Conservation (phyloP, 2,888 invertebrate species). For the Diarsia brunnea region DNA sequence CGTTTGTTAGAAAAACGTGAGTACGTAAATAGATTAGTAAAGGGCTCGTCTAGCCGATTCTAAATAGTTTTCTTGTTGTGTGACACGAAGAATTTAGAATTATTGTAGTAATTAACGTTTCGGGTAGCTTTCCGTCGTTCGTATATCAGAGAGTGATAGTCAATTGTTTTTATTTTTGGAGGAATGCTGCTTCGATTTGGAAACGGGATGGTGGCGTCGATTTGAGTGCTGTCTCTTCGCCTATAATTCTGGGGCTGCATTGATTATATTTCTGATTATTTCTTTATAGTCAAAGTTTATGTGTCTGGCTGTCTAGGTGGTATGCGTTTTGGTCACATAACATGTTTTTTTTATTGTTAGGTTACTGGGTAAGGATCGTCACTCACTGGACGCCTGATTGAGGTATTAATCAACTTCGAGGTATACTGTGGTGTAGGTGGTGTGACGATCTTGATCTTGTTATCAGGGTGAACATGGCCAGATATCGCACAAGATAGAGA, state of each 20-base stretch:
- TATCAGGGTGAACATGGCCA: no score
- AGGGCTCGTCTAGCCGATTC: slow-evolving; percentile 44
- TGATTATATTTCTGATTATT: no score
- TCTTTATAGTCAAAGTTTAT: no score
- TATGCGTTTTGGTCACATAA: not conserved
- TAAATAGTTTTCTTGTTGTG: slow-evolving; percentile 24
- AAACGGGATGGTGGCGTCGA: not conserved
- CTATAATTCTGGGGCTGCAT: not conserved
- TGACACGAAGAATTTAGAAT: not conserved
- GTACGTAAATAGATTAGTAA: slow-evolving; percentile 39
- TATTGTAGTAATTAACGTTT: slow-evolving; percentile 8
- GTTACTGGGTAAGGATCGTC: no score
- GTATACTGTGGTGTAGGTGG: no score
- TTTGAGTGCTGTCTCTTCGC: not conserved
- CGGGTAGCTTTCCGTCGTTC: not conserved
- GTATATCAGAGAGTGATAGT: not conserved
- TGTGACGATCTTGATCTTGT: no score
- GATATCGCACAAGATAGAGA: no score
- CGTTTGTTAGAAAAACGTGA: slow-evolving; percentile 28
- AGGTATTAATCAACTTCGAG: no score
- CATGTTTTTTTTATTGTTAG: no score
- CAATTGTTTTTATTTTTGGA: slow-evolving; percentile 28
- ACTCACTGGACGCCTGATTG: no score
- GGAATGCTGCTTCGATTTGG: not conserved
- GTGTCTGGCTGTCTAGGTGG: no score